These are phyloP conservation scores for Piprites chloris DNA, from an alignment of 2,113 vertebrate genomes.

Conservation along the genomic window DNA sequence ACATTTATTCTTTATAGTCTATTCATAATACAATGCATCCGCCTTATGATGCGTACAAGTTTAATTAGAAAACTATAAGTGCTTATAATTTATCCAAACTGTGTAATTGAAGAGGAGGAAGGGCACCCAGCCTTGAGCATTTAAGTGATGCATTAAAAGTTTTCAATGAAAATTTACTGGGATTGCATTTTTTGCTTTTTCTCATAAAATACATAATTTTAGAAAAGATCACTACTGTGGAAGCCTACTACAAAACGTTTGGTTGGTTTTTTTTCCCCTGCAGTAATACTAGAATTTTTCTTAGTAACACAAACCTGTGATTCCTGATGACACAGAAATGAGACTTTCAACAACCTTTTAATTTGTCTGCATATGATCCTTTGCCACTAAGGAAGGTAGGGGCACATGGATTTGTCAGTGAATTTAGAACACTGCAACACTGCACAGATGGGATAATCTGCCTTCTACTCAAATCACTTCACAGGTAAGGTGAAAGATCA, in stretches of 20 bases:
- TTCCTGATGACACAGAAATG: neutral
- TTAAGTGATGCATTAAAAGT: slow-evolving; percentile 36
- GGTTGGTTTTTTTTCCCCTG: rapidly evolving
- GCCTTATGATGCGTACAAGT: slow-evolving; percentile 51
- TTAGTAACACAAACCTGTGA: neutral
- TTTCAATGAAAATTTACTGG: slow-evolving; percentile 47
- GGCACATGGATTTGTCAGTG: neutral
- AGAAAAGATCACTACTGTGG: neutral
- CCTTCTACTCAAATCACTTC: neutral
- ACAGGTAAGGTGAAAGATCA: neutral
- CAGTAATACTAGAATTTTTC: neutral
- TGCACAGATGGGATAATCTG: neutral
- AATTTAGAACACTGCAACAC: neutral
- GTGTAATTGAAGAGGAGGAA: slow-evolving; percentile 40
- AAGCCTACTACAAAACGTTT: neutral
- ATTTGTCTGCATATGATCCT: neutral
- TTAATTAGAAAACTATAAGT: slow-evolving; percentile 66
- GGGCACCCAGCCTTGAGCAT: slow-evolving; percentile 9
- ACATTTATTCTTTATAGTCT: slow-evolving; percentile 50
- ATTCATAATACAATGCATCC: slow-evolving; percentile 37
- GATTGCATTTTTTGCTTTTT: neutral
- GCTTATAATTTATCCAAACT: slow-evolving; percentile 52
- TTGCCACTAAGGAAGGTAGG: neutral
- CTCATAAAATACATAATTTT: neutral
- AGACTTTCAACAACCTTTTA: neutral